Conservation (phyloP, 1,140 invertebrate genomes). For the Drosophila pachea region DNA sequence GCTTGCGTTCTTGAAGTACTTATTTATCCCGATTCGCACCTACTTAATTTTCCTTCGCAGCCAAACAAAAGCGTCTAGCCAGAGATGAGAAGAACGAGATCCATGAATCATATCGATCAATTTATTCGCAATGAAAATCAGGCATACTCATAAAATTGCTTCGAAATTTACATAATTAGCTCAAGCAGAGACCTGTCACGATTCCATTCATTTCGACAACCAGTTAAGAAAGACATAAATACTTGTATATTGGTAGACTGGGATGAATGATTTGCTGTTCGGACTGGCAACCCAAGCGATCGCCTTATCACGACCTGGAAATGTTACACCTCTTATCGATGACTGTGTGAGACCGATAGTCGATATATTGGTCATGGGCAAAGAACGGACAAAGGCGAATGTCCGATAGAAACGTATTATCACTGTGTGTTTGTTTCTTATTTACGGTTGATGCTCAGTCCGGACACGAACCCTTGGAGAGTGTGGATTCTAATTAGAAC, state of each 20-base stretch:
- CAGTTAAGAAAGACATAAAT: no score
- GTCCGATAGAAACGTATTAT: background rate
- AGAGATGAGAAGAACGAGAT: no score
- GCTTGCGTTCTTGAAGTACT: slow-evolving; percentile 44
- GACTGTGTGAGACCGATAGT: background rate
- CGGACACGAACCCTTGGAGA: slow-evolving; percentile 38
- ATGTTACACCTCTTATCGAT: background rate
- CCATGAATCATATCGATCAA: no score
- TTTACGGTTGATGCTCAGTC: slow-evolving; percentile 7
- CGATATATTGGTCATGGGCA: slow-evolving; percentile 1
- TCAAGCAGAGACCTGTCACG: no score
- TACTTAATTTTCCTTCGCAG: slow-evolving; percentile 34
- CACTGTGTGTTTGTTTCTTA: background rate
- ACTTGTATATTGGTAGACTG: no score
- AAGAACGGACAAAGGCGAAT: background rate
- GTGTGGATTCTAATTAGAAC: slow-evolving; percentile 48
- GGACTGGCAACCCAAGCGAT: no score
- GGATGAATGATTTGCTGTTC: no score
- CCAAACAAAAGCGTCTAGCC: no score
- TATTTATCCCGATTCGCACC: slow-evolving; percentile 57
- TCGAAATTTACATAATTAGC: no score
- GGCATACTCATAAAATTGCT: no score
- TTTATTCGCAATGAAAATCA: no score
- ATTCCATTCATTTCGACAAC: no score
- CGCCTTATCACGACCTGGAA: slow-evolving; percentile 44